A percentile compares a stretch with the other conserved stretches of the same genome.
These are phyloP conservation scores for Montipora efflorescens DNA, from an alignment of 64 coral and sea anemone genomes.

Conservation along the genomic window DNA sequence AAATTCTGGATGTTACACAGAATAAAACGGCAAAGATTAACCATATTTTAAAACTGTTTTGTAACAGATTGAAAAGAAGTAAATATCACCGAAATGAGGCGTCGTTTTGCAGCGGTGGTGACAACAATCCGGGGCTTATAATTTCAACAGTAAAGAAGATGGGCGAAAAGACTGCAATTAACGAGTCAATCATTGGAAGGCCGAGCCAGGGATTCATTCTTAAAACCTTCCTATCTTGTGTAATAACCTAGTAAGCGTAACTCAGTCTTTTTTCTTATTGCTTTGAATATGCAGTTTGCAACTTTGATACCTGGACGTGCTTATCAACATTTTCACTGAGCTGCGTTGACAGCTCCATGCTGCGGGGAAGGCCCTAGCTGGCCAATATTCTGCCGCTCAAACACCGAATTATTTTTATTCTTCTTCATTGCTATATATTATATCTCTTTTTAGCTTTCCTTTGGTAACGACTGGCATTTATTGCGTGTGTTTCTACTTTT, in stretches of 20 bases:
- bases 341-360: neutral
- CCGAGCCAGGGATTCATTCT: constrained; percentile 45
- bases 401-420: too few species aligned
- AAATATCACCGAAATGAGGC: neutral
- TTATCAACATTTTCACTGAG: too few species aligned
- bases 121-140: constrained; percentile 70
- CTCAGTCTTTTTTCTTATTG: neutral
- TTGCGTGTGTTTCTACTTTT: too few species aligned
- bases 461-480: too few species aligned
- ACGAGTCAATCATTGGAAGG: constrained; percentile 70
- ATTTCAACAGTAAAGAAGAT: neutral
- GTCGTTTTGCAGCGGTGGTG: constrained; percentile 64
- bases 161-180: neutral
- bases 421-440: too few species aligned
- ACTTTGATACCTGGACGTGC: neutral
- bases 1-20: too few species aligned
- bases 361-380: neutral
- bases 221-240: neutral
- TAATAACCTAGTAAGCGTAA: neutral
- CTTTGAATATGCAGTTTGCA: neutral
- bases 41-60: neutral
- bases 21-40: too few species aligned
- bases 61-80: constrained; percentile 8
- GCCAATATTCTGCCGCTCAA: too few species aligned
- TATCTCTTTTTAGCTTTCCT: too few species aligned